These are phyloP conservation scores for Helicoverpa zea DNA, from an alignment of 1,140 invertebrate genomes.

Conservation along the genomic window DNA sequence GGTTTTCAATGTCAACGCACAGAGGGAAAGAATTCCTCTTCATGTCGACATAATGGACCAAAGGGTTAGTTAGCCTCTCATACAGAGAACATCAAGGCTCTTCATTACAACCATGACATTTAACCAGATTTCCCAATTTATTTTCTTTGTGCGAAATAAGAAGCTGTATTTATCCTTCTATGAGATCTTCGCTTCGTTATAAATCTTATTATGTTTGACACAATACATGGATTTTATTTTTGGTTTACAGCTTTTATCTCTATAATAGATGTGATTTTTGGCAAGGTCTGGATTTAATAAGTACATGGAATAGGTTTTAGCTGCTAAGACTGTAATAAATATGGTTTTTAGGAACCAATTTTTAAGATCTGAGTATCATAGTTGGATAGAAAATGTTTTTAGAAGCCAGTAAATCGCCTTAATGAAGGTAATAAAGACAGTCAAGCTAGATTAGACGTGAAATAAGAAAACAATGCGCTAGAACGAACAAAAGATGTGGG, in stretches of 20 bases:
- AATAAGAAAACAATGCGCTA: constrained; percentile 8
- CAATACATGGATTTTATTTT: no score
- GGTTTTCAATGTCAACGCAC: constrained; percentile 40
- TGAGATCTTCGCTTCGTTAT: not conserved
- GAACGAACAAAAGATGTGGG: constrained; percentile 21
- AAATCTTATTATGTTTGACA: not conserved
- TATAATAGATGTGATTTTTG: no score
- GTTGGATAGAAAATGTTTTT: not conserved
- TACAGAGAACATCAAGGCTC: constrained; percentile 4
- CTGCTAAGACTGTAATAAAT: no score
- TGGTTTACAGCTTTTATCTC: no score
- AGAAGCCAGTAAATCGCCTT: constrained; percentile 4
- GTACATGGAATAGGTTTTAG: no score
- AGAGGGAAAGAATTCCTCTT: constrained; percentile 5
- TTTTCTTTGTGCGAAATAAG: not conserved
- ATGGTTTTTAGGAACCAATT: not conserved
- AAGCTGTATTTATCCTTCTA: constrained; percentile 5
- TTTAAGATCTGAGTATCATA: not conserved
- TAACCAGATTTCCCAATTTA: constrained; percentile 8
- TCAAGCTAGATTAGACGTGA: constrained; percentile 10
- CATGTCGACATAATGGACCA: constrained; percentile 19
- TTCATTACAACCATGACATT: constrained; percentile 11
- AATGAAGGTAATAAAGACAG: constrained; percentile 36
- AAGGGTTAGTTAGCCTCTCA: constrained; percentile 22
- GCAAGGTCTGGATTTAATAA: no score